Evolutionary conservation across 2,797 vertebrate genomes (phyloP), one percentile per base, ranked within the genome.

Genomic region (Danionella dracula): DNA sequence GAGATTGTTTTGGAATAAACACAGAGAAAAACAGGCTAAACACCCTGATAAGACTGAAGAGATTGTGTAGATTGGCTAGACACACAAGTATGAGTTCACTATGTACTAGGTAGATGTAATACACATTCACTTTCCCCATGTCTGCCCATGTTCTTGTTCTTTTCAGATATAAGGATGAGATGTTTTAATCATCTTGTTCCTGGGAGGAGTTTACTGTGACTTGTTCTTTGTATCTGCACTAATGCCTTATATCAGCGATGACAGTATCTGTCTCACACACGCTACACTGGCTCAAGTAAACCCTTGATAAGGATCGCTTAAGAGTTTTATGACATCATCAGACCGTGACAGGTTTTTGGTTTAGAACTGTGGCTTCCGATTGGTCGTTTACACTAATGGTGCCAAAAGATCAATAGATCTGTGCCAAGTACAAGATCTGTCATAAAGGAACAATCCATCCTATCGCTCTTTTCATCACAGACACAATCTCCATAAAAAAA

Each of bases 281-380:
- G 59, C 55, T 63, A 50, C 53, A 67, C 41, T 58, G 68, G 54
- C 74, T 72, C 62, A 71, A 66, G 62, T 63, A 65, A 69, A 69
- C 19, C 23, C 29, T 60, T 71, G 86, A 90, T 88, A 88, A 82
- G 77, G 79, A 87, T 86, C 88, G 70, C 78, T 75, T 84, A 82
- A 85, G 83, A 83, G 83, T 82, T 68, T 81, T 81, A 84, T 88
- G 86, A 88, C 86, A 89, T 89, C 86, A 89, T 89, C 84, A 83
- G 79, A 80, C 77, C 57, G 82, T 86, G 84, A 84, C 80, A 72
- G 76, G 78, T 66, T 72, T 82, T 82, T 81, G 81, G 72, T 83
- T 66, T 53, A 10, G 81, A 48, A 68, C 51, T 66, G 37, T 23
- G 29, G 48, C 64, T 45, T 46, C 51, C 56, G 60, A 70, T 59